Conservation (phyloP, 64 coral and sea anemone genomes). For the Montipora efflorescens region DNA sequence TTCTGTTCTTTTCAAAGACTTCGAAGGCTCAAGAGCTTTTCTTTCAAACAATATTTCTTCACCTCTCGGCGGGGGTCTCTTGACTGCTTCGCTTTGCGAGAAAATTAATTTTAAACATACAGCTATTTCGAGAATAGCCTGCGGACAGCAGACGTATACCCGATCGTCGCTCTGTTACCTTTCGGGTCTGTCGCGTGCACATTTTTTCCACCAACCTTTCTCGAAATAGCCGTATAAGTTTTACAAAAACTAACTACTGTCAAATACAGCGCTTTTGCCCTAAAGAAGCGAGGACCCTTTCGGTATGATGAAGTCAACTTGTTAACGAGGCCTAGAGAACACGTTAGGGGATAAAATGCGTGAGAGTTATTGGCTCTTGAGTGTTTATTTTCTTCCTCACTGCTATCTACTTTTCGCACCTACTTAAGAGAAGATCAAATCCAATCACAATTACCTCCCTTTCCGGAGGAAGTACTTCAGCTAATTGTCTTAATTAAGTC, state of each 20-base stretch:
- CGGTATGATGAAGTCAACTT: neutral
- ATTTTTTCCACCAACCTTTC: too few species aligned
- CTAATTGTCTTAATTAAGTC: constrained; percentile 2
- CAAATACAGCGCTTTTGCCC: neutral
- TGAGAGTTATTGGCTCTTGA: neutral
- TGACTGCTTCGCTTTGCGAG: neutral
- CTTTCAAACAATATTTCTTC: neutral
- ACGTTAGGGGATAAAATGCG: constrained; percentile 1
- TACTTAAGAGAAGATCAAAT: neutral
- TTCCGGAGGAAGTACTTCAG: neutral
- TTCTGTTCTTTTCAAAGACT: neutral
- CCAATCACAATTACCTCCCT: neutral
- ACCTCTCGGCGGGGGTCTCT: neutral
- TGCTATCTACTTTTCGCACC: neutral
- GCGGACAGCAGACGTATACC: neutral
- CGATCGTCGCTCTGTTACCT: neutral
- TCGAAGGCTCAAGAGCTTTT: neutral
- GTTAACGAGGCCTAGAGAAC: neutral
- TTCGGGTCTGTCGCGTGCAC: neutral
- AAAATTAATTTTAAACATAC: constrained; percentile 2
- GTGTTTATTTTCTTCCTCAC: neutral
- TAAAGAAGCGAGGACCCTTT: neutral
- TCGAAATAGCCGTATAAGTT: neutral
- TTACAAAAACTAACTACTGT: neutral
- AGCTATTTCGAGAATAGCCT: constrained; percentile 1